Conservation (phyloP, 1,140 invertebrate species). For the Helicoverpa zea region DNA sequence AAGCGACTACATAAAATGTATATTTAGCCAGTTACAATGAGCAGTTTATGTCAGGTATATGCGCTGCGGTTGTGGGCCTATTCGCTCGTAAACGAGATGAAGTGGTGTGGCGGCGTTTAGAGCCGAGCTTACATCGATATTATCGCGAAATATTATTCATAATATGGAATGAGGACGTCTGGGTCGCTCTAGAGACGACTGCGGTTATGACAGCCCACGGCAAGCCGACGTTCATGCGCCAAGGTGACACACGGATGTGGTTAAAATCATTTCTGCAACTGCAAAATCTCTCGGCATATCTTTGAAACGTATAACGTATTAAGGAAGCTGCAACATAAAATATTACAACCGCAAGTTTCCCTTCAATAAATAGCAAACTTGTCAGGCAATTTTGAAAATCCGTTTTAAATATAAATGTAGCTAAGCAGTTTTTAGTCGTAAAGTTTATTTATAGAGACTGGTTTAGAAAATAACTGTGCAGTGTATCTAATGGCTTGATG, state of each 20-base stretch:
- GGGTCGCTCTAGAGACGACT: conserved; percentile 44
- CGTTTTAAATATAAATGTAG: conserved; percentile 13
- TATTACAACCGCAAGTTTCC: conserved; percentile 1
- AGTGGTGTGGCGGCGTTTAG: conserved; percentile 52
- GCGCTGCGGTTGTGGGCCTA: conserved; percentile 54
- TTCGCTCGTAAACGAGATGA: conserved; percentile 61
- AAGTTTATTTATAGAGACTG: conserved; percentile 9
- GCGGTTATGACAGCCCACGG: conserved; percentile 57
- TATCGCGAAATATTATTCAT: conserved; percentile 67
- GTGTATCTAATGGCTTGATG: conserved; percentile 21
- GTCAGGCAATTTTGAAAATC: conserved; percentile 1
- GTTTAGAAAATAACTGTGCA: conserved; percentile 29
- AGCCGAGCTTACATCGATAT: conserved; percentile 59
- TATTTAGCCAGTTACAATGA: conserved; percentile 45
- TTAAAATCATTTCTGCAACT: background rate
- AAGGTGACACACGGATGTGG: conserved; percentile 20
- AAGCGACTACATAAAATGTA: background rate
- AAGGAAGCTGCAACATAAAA: conserved; percentile 8
- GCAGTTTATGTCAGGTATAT: conserved; percentile 23
- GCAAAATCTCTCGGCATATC: background rate
- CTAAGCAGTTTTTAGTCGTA: conserved; percentile 10
- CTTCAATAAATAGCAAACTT: background rate
- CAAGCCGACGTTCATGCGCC: conserved; percentile 1
- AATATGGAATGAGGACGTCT: conserved; percentile 69
- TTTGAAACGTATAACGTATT: background rate